Evolutionary conservation across 2,797 vertebrate genomes (phyloP).

Genomic region (Karalla daura): DNA sequence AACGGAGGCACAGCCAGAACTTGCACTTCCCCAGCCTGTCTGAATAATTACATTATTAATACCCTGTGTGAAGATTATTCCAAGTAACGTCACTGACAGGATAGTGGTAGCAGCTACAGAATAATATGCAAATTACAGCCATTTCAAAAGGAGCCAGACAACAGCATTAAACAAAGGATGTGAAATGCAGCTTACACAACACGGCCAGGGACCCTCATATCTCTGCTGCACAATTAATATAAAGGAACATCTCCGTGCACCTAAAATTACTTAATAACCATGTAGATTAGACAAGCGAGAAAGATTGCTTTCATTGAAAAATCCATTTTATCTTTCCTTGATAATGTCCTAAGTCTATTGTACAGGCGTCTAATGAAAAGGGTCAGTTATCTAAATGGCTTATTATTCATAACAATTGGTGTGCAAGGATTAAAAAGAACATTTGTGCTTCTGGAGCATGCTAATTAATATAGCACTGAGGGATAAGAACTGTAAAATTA

Average conservation of each 20-base stretch:
- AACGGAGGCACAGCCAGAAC: constrained; percentile 26
- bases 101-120: constrained; percentile 35
- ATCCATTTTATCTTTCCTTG: constrained; percentile 44
- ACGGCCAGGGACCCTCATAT: constrained; percentile 32
- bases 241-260: constrained; percentile 41
- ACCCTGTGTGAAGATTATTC: constrained; percentile 22
- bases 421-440: constrained; percentile 43
- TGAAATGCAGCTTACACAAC: constrained; percentile 49
- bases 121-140: constrained; percentile 63
- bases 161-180: constrained; percentile 50
- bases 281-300: constrained; percentile 43
- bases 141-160: constrained; percentile 54
- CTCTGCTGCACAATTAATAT: constrained; percentile 39
- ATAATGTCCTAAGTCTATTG: constrained; percentile 53
- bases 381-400: constrained; percentile 61
- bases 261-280: constrained; percentile 57
- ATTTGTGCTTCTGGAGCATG: constrained; percentile 21
- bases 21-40: neutral
- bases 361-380: constrained; percentile 53
- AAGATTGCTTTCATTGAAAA: constrained; percentile 49
- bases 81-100: constrained; percentile 37
- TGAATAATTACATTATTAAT: constrained; percentile 47
- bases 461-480: constrained; percentile 56
- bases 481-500: constrained; percentile 47
- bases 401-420: constrained; percentile 60